These are phyloP conservation scores for Myrmecophaga tridactyla DNA, from an alignment of 2,113 vertebrate species.

Conservation along the genomic window DNA sequence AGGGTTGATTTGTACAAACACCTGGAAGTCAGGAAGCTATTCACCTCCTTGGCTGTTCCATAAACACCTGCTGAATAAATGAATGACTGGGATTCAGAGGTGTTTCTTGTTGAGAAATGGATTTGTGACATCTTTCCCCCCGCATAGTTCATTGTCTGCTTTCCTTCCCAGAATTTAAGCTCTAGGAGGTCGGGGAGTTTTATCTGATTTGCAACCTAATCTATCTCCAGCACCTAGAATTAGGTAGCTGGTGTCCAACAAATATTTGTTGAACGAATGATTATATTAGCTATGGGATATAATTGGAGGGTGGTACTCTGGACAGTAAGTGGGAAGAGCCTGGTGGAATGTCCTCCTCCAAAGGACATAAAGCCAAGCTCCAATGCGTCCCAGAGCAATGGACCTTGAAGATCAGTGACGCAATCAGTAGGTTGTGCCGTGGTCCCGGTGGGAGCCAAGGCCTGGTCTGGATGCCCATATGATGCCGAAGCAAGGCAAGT, in stretches of 20 bases:
- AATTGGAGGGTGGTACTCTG: neutral
- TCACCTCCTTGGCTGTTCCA: neutral
- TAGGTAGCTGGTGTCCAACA: neutral
- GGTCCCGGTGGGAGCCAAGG: neutral
- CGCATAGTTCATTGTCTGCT: neutral
- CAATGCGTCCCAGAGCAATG: neutral
- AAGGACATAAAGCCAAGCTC: neutral
- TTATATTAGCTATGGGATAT: neutral
- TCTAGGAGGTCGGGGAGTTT: neutral
- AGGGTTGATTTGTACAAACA: neutral
- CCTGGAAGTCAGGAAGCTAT: conserved; percentile 10
- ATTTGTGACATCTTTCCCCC: neutral
- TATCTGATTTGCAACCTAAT: neutral
- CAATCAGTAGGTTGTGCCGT: neutral
- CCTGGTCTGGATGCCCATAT: neutral
- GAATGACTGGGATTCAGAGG: neutral
- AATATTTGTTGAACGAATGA: neutral
- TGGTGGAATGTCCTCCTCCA: neutral
- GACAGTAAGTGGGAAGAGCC: neutral
- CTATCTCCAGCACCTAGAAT: neutral
- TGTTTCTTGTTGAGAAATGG: neutral
- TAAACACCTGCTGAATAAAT: conserved; percentile 14
- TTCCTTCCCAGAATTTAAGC: conserved; percentile 19
- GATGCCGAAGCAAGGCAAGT: neutral
- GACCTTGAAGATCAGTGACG: neutral